Base-by-base conservation (phyloP, 2,797 vertebrate species). In the Momotus momota region DNA sequence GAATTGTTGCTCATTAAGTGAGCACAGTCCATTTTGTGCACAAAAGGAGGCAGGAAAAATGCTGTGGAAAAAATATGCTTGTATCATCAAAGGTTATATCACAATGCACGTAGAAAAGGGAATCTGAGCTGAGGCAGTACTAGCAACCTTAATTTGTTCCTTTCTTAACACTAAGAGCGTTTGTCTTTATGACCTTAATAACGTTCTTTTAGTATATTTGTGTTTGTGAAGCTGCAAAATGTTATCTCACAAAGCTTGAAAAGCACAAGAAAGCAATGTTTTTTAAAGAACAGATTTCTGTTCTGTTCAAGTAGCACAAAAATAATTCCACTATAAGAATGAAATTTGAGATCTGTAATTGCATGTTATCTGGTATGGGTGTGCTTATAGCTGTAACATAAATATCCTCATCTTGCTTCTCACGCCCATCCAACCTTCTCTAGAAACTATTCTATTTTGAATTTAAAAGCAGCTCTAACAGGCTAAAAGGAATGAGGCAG, bases 391-490 rank as follows among this genome's bases (percentile, higher is more conserved):
- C 33, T 73, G 40, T 72, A 55, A 51, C n/a, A 55, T 21, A 64
- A 38, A 90, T 70, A 21, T 55, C n/a, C 45, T 52, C 41, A 77
- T 69, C 12, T 62, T 25, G 12, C 66, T 67, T 93, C 48, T 62
- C 31, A 20, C 33, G 20, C 77, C 58, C 57, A 66, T 73, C 16
- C 45, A 92, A 15, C 14, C 38, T 94, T 84, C 43, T 71, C 12
- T 89, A 43, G 35, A 35, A 69, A n/a, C 23, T 82, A 11, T 67
- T 92, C 84, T 95, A 27, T 29, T 81, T 81, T 84, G 67, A 90
- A 70, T 95, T 94, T 94, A 77, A 95, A 95, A 95, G 80, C 38
- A 88, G 33, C 77, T 81, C 67, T 90, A 55, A 55, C 7, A 14
- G 75, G 48, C 48, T 83, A 52, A 62, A 43, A 86, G 22, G 55